Conservation (phyloP, 2,797 vertebrate species). For the Tenualosa ilisha region DNA sequence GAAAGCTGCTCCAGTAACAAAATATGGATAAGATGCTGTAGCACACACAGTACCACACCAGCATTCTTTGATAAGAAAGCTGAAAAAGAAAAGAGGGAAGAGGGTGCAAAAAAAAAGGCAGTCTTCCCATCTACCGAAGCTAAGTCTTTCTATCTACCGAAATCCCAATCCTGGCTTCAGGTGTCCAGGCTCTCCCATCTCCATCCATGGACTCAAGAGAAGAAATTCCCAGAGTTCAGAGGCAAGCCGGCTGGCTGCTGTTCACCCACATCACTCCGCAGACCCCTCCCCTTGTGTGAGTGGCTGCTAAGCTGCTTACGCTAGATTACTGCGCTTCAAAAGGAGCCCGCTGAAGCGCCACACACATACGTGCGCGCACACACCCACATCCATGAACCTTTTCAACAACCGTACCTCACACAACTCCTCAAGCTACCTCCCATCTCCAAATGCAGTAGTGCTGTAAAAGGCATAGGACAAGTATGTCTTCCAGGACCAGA, state of each 20-base stretch:
- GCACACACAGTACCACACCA: not conserved
- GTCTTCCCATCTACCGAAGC: not conserved
- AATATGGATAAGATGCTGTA: not conserved
- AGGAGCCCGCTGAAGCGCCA: constrained; percentile 50
- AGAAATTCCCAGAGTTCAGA: not conserved
- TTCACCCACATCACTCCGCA: constrained; percentile 26
- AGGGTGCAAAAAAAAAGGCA: not conserved
- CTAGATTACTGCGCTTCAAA: constrained; percentile 65
- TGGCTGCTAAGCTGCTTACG: constrained; percentile 66
- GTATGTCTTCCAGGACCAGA: not conserved
- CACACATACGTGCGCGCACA: not conserved
- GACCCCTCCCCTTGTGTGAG: constrained; percentile 23
- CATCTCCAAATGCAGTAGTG: not conserved
- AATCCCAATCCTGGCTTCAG: not conserved
- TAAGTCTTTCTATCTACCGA: not conserved
- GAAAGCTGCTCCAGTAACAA: not conserved
- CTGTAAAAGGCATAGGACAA: not conserved
- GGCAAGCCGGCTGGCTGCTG: constrained; percentile 29
- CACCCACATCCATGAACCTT: not conserved
- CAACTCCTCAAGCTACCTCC: not conserved
- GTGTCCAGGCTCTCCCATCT: not conserved
- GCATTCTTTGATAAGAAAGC: constrained; percentile 26
- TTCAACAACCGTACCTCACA: not conserved
- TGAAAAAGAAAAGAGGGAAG: constrained; percentile 36
- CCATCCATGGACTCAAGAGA: not conserved